Conservation (phyloP, 37 sponge, comb jelly and placozoan genomes). For the Corticium candelabrum region DNA sequence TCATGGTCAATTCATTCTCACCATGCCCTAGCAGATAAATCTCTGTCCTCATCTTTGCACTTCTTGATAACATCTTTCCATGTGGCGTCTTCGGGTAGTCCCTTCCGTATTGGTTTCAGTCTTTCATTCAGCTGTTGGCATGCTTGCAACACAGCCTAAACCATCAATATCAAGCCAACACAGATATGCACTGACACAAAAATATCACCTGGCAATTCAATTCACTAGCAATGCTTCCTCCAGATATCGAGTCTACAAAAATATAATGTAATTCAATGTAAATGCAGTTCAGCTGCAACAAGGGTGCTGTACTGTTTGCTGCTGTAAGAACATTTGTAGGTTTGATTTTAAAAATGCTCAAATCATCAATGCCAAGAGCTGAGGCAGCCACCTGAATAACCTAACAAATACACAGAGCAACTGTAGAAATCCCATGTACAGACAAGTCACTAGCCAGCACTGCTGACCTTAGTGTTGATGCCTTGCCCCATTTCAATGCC, state of each 20-base stretch:
- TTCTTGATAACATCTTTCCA: neutral
- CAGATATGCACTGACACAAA: neutral
- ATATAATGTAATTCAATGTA: no score
- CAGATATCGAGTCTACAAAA: neutral
- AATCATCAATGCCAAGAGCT: constrained; percentile 39
- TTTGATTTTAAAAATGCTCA: constrained; percentile 35
- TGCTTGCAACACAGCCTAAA: neutral
- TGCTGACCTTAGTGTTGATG: constrained; percentile 56
- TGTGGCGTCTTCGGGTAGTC: neutral
- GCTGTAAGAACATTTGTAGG: constrained; percentile 36
- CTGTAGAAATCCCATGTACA: no score
- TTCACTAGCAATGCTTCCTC: constrained; percentile 3
- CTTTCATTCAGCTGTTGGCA: neutral
- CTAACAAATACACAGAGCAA: no score
- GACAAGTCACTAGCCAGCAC: neutral
- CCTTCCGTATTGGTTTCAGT: neutral
- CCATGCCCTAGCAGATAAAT: neutral
- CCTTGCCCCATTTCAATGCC: constrained; percentile 79
- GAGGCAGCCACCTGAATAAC: constrained; percentile 58
- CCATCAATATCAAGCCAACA: neutral
- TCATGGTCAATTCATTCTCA: neutral
- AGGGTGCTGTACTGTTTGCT: constrained; percentile 48
- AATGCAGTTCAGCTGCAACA: no score
- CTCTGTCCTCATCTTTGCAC: neutral
- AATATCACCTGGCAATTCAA: constrained; percentile 7